A percentile compares a stretch with the other conserved stretches of the same genome.
Evolutionary conservation across 2,888 invertebrate species (phyloP).

Genomic region (Tridacna gigas): DNA sequence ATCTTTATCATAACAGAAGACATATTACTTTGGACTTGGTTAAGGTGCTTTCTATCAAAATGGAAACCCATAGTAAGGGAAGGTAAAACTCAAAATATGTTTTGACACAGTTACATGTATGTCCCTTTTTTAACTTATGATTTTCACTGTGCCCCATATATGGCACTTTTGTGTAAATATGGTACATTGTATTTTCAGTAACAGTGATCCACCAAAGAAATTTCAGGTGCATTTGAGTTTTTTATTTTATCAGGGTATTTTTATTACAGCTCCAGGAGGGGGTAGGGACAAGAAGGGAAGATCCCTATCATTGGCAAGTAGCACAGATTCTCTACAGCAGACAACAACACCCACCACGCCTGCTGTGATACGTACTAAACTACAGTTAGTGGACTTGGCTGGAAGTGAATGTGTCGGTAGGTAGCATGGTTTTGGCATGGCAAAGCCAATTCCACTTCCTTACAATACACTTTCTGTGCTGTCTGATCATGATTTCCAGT

Average conservation of each 20-base stretch:
- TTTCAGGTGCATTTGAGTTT: no score
- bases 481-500: no score
- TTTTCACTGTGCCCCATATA: no score
- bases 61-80: not conserved
- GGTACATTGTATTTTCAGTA: no score
- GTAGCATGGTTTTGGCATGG: conserved; percentile 23
- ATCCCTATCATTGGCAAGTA: conserved; percentile 55
- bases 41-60: no score
- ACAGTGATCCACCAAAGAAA: no score
- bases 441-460: no score
- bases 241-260: not conserved
- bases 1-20: no score
- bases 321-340: conserved; percentile 34
- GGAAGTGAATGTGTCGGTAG: conserved; percentile 83
- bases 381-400: conserved; percentile 81
- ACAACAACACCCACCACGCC: conserved; percentile 35
- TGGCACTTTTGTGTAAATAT: no score
- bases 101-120: not conserved
- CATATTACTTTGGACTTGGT: no score
- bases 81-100: not conserved
- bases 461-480: not conserved
- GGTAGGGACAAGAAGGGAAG: conserved; percentile 65
- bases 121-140: not conserved
- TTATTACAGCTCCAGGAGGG: conserved; percentile 48
- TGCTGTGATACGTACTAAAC: conserved; percentile 77